A percentile compares a stretch with the other conserved stretches of the same genome.
Evolutionary conservation across 30 jellyfish, hydroid and myxozoan species (phyloP).

Genomic region (Aurelia aurita): DNA sequence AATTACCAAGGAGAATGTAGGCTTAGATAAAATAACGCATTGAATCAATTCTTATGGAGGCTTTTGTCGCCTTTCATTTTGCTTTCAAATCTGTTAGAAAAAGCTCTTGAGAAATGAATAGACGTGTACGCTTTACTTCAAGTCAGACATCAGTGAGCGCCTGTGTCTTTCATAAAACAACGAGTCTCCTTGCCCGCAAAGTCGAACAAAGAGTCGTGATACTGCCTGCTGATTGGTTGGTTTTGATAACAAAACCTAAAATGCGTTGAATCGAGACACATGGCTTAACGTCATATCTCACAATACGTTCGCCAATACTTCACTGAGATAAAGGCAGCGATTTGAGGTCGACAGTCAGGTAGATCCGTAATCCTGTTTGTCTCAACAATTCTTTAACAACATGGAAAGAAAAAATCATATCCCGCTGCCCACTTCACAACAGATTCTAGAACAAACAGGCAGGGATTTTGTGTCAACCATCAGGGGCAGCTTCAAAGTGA

Average conservation of each 20-base stretch:
- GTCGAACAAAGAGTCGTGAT: slow-evolving; percentile 71
- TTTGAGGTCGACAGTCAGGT: slow-evolving; percentile 79
- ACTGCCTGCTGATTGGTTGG: slow-evolving; percentile 75
- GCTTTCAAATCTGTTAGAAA: slow-evolving; percentile 48
- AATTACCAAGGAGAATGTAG: slow-evolving; percentile 36
- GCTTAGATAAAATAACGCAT: slow-evolving; percentile 28
- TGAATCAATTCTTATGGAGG: slow-evolving; percentile 26
- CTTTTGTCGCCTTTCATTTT: slow-evolving; percentile 20
- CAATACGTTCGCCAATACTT: slow-evolving; percentile 81
- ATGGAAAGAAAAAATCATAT: slow-evolving; percentile 80
- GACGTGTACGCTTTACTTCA: slow-evolving; percentile 32
- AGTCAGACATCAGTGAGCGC: slow-evolving; percentile 46
- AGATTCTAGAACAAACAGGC: slow-evolving; percentile 70
- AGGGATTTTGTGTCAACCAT: slow-evolving; percentile 74
- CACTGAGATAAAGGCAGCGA: slow-evolving; percentile 77
- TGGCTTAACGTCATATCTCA: slow-evolving; percentile 82
- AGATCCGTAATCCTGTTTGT: slow-evolving; percentile 72
- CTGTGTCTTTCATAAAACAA: slow-evolving; percentile 51
- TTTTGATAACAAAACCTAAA: slow-evolving; percentile 76
- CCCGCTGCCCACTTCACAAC: slow-evolving; percentile 84
- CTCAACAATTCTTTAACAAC: slow-evolving; percentile 84
- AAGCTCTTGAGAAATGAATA: slow-evolving; percentile 17
- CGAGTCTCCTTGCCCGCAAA: slow-evolving; percentile 67
- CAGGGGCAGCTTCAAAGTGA: slow-evolving; percentile 66
- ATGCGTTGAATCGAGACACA: slow-evolving; percentile 86